Percentiles rank a stretch among this genome's conserved stretches.
phyloP scores from a whole-genome alignment of 2,888 invertebrate species.

The Protula sp. region DNA sequence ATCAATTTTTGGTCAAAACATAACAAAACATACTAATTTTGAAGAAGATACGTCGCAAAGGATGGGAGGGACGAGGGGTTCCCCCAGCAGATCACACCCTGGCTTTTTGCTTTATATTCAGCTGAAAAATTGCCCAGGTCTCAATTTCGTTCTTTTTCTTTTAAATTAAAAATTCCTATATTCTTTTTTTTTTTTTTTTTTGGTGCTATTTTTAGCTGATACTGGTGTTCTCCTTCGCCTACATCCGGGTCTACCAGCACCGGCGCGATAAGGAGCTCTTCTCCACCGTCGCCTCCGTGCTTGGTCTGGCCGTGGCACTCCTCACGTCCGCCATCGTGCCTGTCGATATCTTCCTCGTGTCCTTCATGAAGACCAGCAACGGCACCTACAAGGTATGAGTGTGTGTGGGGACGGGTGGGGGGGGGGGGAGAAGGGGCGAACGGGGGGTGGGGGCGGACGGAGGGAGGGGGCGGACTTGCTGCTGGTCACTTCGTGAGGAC shows the following conservation, averaged over 20 bases:
- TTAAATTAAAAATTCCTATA: background rate
- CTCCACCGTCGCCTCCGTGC: slow-evolving; percentile 37
- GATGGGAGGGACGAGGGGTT: too few species aligned
- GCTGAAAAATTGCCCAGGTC: too few species aligned
- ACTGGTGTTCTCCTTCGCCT: slow-evolving; percentile 46
- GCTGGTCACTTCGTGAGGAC: too few species aligned
- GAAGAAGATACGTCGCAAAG: too few species aligned
- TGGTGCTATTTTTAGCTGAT: slow-evolving; percentile 40
- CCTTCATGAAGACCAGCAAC: slow-evolving; percentile 52
- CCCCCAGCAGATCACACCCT: too few species aligned
- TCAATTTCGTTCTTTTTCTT: too few species aligned
- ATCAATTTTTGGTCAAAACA: too few species aligned
- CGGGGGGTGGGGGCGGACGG: too few species aligned
- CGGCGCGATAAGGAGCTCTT: slow-evolving; percentile 46
- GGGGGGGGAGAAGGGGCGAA: too few species aligned
- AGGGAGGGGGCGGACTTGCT: too few species aligned
- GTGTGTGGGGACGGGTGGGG: too few species aligned
- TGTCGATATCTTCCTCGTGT: slow-evolving; percentile 54
- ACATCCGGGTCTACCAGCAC: slow-evolving; percentile 48
- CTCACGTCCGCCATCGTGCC: slow-evolving; percentile 47
- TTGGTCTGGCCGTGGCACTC: slow-evolving; percentile 41
- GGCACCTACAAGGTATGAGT: slow-evolving; percentile 52
- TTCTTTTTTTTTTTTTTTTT: background rate
- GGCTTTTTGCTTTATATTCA: background rate
- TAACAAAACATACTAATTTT: too few species aligned